phyloP scores from a whole-genome alignment of 2,797 vertebrate species.

The Sebastes baramenuke region DNA sequence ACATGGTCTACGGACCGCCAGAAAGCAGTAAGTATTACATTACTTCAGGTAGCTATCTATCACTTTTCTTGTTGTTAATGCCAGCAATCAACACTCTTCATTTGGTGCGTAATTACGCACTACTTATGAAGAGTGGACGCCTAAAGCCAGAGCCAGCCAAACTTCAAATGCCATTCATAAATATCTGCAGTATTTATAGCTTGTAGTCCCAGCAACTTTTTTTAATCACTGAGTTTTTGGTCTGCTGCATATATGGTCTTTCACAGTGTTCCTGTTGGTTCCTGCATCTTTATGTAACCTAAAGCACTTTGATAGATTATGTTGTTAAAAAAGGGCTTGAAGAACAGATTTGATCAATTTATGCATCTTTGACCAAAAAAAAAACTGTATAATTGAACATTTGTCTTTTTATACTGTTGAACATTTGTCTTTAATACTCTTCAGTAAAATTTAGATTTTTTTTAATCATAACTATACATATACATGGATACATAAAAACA shows the following conservation, averaged over 20 bases:
- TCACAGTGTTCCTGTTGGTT: too few relatives aligned
- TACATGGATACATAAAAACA: background rate
- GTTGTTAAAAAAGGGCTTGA: background rate
- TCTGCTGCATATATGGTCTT: background rate
- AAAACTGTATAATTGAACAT: too few relatives aligned
- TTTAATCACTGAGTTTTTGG: background rate
- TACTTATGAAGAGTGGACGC: background rate
- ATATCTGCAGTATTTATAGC: background rate
- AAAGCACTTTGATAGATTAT: too few relatives aligned
- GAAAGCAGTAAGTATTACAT: conserved; percentile 88
- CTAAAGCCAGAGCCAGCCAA: background rate
- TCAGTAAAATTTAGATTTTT: too few relatives aligned
- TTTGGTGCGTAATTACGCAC: conserved; percentile 68
- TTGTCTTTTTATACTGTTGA: too few relatives aligned
- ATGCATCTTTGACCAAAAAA: too few relatives aligned
- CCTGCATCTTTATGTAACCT: too few relatives aligned
- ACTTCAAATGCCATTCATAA: background rate
- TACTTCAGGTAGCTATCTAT: background rate
- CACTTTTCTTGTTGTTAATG: background rate
- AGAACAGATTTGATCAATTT: too few relatives aligned
- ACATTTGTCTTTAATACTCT: too few relatives aligned
- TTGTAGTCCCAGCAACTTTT: background rate
- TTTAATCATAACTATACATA: too few relatives aligned
- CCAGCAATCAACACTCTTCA: background rate
- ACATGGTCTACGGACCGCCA: conserved; percentile 88